Evolutionary conservation across 2,113 vertebrate species (phyloP).

Genomic region (Ia io): DNA sequence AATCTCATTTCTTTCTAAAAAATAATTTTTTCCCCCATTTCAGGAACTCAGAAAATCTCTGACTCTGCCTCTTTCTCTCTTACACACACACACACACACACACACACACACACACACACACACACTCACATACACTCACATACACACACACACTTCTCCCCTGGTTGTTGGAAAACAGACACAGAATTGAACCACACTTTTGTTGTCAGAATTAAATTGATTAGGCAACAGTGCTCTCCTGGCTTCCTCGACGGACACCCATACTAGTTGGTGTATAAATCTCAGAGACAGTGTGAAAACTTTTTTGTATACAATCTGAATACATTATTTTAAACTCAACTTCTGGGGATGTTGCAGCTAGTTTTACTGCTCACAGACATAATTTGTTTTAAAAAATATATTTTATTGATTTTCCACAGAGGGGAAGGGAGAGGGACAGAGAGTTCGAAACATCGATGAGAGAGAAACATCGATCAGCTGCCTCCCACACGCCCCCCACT

Average conservation of each 20-base stretch:
- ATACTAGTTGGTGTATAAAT: not conserved
- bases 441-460: too few relatives aligned
- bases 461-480: too few relatives aligned
- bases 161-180: not conserved
- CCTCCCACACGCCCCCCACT: too few relatives aligned
- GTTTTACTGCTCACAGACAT: not conserved
- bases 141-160: too few relatives aligned
- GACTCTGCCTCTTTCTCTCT: not conserved
- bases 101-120: too few relatives aligned
- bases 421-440: too few relatives aligned
- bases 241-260: too few relatives aligned
- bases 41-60: not conserved
- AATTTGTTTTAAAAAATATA: not conserved
- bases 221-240: not conserved
- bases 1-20: not conserved
- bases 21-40: not conserved
- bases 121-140: too few relatives aligned
- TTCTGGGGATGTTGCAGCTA: not conserved
- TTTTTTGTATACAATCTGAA: not conserved
- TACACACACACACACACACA: too few relatives aligned
- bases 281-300: not conserved
- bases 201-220: not conserved
- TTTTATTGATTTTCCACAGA: too few relatives aligned
- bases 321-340: not conserved
- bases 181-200: not conserved